Percentiles rank a stretch among this genome's conserved stretches.
phyloP scores from a whole-genome alignment of 2,113 vertebrate species.

The Artemisiospiza belli region DNA sequence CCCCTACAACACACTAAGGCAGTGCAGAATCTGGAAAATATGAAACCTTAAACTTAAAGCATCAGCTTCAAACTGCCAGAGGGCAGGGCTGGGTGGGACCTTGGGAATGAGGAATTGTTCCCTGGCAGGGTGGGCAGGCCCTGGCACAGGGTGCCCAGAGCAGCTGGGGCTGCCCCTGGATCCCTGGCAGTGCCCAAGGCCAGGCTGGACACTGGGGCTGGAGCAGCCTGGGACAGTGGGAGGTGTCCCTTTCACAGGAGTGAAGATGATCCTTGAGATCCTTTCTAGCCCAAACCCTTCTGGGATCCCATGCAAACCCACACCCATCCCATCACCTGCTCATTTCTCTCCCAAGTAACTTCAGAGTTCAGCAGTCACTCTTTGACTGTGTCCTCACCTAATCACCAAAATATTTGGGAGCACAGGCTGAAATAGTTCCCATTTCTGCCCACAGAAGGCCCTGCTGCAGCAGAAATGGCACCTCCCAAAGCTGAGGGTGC shows the following conservation, averaged over 20 bases:
- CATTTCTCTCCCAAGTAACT: background rate
- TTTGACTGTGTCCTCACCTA: background rate
- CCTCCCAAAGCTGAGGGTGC: constrained; percentile 23
- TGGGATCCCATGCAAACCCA: background rate
- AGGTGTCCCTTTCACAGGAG: background rate
- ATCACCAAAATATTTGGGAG: background rate
- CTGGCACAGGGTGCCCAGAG: background rate
- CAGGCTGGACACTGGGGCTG: background rate
- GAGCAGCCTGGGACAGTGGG: background rate
- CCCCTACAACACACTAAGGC: no score
- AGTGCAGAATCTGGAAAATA: background rate
- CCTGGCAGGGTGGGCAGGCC: background rate
- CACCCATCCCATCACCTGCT: background rate
- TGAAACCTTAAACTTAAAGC: background rate
- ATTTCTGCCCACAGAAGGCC: background rate
- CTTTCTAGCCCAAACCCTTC: background rate
- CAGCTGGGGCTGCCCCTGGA: background rate
- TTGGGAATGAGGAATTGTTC: background rate
- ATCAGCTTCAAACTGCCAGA: background rate
- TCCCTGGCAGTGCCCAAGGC: background rate
- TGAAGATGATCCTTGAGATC: no score
- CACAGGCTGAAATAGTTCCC: background rate
- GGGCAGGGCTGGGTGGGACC: rapidly evolving
- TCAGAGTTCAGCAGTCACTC: background rate
- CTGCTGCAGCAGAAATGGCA: background rate